Conservation (phyloP, 2,113 vertebrate species). For the Eulacestoma nigropectus region DNA sequence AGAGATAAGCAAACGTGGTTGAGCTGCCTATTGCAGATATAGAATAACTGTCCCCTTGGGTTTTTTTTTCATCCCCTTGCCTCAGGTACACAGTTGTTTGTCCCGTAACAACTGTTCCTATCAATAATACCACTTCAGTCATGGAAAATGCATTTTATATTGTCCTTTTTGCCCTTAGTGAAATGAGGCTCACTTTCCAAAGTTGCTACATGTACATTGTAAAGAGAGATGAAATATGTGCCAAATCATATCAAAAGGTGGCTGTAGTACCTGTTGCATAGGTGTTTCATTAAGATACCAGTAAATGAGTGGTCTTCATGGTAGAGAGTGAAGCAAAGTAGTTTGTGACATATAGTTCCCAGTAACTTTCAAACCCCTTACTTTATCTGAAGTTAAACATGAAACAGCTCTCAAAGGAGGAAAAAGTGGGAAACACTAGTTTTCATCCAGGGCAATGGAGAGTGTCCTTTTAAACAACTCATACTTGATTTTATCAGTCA, state of each 20-base stretch:
- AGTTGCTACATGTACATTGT: fast-evolving
- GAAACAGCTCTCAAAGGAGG: neutral
- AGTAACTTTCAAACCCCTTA: neutral
- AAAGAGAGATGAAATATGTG: neutral
- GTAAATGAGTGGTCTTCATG: neutral
- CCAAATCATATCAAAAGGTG: neutral
- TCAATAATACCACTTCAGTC: neutral
- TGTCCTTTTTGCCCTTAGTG: neutral
- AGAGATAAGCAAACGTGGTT: neutral
- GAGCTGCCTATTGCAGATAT: neutral
- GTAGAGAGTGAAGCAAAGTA: neutral
- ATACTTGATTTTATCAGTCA: neutral
- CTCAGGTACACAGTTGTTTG: neutral
- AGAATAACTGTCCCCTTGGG: neutral
- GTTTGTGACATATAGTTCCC: neutral
- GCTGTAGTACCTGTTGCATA: neutral
- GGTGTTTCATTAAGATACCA: neutral
- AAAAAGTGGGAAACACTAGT: neutral
- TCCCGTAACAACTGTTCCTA: neutral
- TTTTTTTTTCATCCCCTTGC: neutral
- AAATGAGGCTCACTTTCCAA: neutral
- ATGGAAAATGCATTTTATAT: neutral
- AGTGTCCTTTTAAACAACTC: neutral
- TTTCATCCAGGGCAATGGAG: neutral
- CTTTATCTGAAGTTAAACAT: neutral